Evolutionary conservation across 2,113 vertebrate genomes (phyloP), one percentile per base, ranked within the genome.

Genomic region (Mesitornis unicolor): DNA sequence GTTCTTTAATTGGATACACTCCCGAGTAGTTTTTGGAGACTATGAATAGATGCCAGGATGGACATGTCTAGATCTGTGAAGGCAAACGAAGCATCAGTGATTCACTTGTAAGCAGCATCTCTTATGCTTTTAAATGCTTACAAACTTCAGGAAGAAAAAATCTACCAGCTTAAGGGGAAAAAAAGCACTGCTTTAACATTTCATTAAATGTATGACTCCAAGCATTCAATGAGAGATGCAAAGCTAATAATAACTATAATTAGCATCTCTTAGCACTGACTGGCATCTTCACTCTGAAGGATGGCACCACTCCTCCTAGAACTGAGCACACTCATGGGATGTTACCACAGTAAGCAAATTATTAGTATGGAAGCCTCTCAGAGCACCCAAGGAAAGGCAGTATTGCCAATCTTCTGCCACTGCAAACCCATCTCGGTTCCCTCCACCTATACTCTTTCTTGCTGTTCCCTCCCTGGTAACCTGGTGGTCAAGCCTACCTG

Each of bases 221-320:
- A 73, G 42, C 6, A 65, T 47, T 64, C 69, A 67, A 16, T 40
- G 14, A 84, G 63, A 93, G 81, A 82, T 48, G 61, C 48, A 87
- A 89, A 92, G 13, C 18, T 84, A 80, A 59, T 84, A 36, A 57
- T 84, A 90, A 61, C 63, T 68, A 7, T 36, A 80, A 88, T 88
- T 89, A 78, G 68, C 36, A 40, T 75, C n/a, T 42, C 54, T 86
- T 64, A 65, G 36, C 21, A 69, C 9, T 84, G 47, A 77, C 51
- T 78, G 79, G 9, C n/a, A 54, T 71, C 26, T 70, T 94, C 33
- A 15, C 7, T 67, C 48, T 71, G 56, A 83, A 65, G 45, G 45
- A 74, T 57, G 33, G 35, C 61, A 89, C 33, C 43, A 35, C 11
- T 63, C 22, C 47, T 77, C 45, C 40, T 21, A 60, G 47, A 87